Base-by-base conservation (phyloP, 53 echinoderm and acorn worm species). In the Arbacia lixula region DNA sequence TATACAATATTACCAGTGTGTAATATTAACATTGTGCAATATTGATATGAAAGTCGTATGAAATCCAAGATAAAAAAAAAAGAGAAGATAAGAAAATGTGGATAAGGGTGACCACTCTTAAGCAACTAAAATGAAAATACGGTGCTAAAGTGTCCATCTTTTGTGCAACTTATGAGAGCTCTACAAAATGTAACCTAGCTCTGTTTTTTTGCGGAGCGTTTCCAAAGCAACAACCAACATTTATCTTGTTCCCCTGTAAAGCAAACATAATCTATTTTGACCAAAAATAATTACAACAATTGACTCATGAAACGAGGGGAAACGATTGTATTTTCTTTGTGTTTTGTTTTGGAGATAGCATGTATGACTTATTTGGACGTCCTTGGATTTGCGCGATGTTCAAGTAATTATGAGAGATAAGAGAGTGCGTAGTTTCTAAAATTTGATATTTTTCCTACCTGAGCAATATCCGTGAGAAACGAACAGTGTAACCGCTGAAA, bases 381-480 rank as follows among this genome's bases (percentile, higher is more conserved):
- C 69, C 69, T 69, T 69, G 46, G 42, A 42, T 67, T 37, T 16
- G 42, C 34, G 43, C 40, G 69, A 43, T 41, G 42, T 66, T 12
- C 11, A 36, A 42, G 26, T 69, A 40, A 69, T 41, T 69, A 40
- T 42, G 26, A 11, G 5, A 36, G 42, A 46, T 10, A 46, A 46
- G 49, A 8, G 49, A 8, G 9, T 46, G 8, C 49, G 8, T 10
- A 46, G 8, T 46, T 8, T 10, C 8, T 46, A 10, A 14, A 46
- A 46, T 46, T 46, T 8, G 14, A 46, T 69, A 38, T 69, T n/a
- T n/a, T 19, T 69, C 43, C 40, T 69, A 69, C 69, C 69, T 69
- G 69, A 26, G 26, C 69, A n/a, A 69, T 25, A 69, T 69, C 69
- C 69, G 69, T 69, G 69, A 43, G 69, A 69, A 69, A 42, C 17